Evolutionary conservation across 2,888 invertebrate genomes (phyloP).

Genomic region (Pristionchus entomophagus): DNA sequence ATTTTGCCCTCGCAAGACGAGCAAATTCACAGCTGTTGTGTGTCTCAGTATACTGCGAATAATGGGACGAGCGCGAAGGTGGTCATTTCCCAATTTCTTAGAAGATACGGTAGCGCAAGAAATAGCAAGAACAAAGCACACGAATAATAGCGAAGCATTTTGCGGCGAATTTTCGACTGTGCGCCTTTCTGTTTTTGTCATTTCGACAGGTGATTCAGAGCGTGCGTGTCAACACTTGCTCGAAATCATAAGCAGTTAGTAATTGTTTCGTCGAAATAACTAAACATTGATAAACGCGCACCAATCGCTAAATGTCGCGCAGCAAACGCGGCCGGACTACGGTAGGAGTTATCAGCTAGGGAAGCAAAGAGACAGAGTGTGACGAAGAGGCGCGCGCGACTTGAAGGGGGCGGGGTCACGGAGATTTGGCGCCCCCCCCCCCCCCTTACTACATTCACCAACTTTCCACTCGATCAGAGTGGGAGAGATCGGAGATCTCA

Average conservation of each 20-base stretch:
- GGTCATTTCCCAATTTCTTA: not conserved
- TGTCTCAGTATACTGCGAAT: not conserved
- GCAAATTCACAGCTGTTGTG: constrained; percentile 15
- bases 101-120: not conserved
- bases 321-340: not conserved
- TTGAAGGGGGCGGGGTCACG: not conserved
- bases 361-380: not conserved
- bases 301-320: not conserved
- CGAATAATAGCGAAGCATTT: not conserved
- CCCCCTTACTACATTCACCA: no score
- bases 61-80: not conserved
- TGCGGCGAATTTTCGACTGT: not conserved
- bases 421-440: not conserved
- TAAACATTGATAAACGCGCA: not conserved
- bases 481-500: no score
- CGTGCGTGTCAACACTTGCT: not conserved
- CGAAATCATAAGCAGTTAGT: not conserved
- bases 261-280: not conserved
- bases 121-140: not conserved
- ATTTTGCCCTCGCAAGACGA: not conserved
- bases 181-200: not conserved
- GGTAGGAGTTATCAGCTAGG: not conserved
- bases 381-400: not conserved
- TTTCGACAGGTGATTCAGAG: not conserved
- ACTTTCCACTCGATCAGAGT: no score